phyloP scores from a whole-genome alignment of 2,888 invertebrate species.

The Tigriopus californicus region DNA sequence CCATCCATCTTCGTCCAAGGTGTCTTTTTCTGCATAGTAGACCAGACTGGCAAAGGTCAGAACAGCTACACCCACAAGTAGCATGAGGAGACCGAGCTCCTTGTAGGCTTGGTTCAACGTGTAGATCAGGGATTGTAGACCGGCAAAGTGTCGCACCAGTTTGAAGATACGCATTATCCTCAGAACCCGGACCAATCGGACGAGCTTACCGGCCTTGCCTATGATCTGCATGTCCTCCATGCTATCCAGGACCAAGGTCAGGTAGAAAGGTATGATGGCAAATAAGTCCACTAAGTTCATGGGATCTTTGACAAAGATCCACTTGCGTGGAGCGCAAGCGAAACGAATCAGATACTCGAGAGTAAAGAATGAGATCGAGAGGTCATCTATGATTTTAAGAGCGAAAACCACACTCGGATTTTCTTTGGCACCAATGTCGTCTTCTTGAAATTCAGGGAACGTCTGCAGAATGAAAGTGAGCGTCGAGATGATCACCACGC shows the following conservation, averaged over 20 bases:
- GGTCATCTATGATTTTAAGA: not conserved
- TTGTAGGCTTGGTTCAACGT: slow-evolving; percentile 7
- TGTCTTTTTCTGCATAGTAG: slow-evolving; percentile 7
- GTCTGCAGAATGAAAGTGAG: slow-evolving; percentile 4
- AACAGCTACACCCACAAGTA: slow-evolving; percentile 3
- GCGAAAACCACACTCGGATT: not conserved
- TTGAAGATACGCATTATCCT: slow-evolving; percentile 10
- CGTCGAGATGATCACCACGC: slow-evolving; percentile 2
- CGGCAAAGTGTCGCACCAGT: slow-evolving; percentile 9
- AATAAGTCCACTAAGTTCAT: not conserved
- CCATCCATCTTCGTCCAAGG: not conserved
- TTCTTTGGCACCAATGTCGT: not conserved
- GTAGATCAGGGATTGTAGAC: slow-evolving; percentile 7
- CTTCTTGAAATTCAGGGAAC: not conserved
- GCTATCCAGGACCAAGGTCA: not conserved
- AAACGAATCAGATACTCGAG: not conserved
- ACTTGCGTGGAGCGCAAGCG: not conserved
- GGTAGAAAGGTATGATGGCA: not conserved
- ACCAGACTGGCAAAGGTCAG: slow-evolving; percentile 2
- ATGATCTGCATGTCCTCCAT: slow-evolving; percentile 9
- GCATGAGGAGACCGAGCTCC: slow-evolving; percentile 8
- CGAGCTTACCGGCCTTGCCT: slow-evolving; percentile 6
- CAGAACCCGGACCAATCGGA: slow-evolving; percentile 1
- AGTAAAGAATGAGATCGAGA: not conserved
- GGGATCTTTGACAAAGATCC: not conserved